These are phyloP conservation scores for Sinohyriopsis cumingii DNA, from an alignment of 2,888 invertebrate species.

Conservation along the genomic window DNA sequence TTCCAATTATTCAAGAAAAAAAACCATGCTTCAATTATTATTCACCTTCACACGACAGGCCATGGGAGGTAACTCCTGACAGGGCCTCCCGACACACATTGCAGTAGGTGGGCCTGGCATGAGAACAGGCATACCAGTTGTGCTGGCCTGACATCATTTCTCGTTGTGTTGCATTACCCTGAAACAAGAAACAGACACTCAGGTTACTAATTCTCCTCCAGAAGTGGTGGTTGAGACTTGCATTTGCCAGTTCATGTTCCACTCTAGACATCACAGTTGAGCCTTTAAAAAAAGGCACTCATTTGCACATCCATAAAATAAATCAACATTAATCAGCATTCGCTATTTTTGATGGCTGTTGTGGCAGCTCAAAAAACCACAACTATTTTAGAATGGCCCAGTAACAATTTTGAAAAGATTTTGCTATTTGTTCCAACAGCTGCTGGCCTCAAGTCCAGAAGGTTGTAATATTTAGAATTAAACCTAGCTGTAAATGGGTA, in stretches of 20 bases:
- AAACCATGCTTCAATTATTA: not conserved
- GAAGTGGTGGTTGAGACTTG: not conserved
- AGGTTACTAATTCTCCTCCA: not conserved
- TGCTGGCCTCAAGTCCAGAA: too few relatives aligned
- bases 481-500: too few relatives aligned
- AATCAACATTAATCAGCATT: too few relatives aligned
- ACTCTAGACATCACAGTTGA: too few relatives aligned
- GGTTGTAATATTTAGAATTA: too few relatives aligned
- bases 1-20: too few relatives aligned
- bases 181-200: constrained; percentile 30
- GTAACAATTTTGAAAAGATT: too few relatives aligned
- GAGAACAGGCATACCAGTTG: constrained; percentile 90
- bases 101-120: constrained; percentile 96
- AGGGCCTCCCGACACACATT: constrained; percentile 96
- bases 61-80: constrained; percentile 93
- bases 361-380: not conserved
- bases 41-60: constrained; percentile 89
- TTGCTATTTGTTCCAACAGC: too few relatives aligned
- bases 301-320: too few relatives aligned
- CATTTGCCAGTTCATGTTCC: too few relatives aligned
- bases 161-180: constrained; percentile 64
- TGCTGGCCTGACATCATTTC: constrained; percentile 71
- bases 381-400: not conserved
- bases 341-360: not conserved
- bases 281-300: too few relatives aligned